phyloP scores from a whole-genome alignment of 2,888 invertebrate genomes.

The Lycophotia porphyrea region DNA sequence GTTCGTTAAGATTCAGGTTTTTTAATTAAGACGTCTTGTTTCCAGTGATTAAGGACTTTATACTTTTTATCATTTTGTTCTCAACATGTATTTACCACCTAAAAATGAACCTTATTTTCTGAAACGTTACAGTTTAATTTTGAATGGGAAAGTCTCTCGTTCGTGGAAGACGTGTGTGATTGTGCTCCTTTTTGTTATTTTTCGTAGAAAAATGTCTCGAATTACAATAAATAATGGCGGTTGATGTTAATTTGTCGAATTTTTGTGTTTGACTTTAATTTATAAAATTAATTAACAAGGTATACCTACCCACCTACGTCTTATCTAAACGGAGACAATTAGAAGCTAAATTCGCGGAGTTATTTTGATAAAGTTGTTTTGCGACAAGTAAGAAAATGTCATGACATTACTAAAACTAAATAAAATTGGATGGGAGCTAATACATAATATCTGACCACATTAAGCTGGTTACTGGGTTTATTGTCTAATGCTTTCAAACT shows the following conservation, averaged over 20 bases:
- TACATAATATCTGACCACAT: too few species aligned
- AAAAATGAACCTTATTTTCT: not conserved
- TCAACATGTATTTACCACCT: not conserved
- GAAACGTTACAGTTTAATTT: accelerated
- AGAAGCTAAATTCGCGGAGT: not conserved
- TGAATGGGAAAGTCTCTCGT: accelerated
- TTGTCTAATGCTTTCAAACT: too few species aligned
- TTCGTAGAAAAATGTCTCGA: constrained; percentile 49
- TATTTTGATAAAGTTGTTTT: not conserved
- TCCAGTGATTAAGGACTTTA: constrained; percentile 76
- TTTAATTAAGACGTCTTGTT: constrained; percentile 85
- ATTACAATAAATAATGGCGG: constrained; percentile 49
- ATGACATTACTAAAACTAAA: too few species aligned
- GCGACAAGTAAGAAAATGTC: not conserved
- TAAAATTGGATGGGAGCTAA: too few species aligned
- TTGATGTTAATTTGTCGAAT: constrained; percentile 38
- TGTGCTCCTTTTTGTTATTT: constrained; percentile 16
- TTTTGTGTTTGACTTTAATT: constrained; percentile 23
- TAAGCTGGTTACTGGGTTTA: too few species aligned
- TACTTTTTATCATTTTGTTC: constrained; percentile 74
- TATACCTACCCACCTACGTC: not conserved
- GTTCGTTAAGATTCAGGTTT: constrained; percentile 72
- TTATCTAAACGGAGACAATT: not conserved
- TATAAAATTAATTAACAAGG: constrained; percentile 1
- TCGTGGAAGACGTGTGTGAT: constrained; percentile 44